These are phyloP conservation scores for Acromyrmex echinatior DNA, from an alignment of 1,140 invertebrate genomes.

Conservation along the genomic window DNA sequence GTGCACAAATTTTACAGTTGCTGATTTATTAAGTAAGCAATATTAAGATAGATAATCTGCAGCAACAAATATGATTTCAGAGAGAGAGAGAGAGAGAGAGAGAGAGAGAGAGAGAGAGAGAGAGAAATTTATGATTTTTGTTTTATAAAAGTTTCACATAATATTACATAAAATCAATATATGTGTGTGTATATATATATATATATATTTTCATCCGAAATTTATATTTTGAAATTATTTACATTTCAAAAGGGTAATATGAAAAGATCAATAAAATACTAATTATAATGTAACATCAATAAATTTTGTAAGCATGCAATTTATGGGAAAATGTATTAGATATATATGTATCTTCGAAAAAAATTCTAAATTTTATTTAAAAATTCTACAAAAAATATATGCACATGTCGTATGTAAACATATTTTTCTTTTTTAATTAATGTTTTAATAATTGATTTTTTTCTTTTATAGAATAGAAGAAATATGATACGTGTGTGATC, in stretches of 20 bases:
- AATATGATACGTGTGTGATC: not conserved
- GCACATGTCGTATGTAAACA: not conserved
- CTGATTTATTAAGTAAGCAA: not conserved
- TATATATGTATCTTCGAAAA: not conserved
- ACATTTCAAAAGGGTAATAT: not conserved
- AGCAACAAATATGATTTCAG: not conserved
- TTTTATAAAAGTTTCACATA: not conserved
- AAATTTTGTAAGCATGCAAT: not conserved
- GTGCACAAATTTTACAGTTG: slow-evolving; percentile 13
- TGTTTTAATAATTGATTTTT: not conserved
- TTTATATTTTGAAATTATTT: slow-evolving; percentile 24
- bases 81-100: not conserved
- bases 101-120: not conserved
- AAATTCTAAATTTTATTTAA: not conserved
- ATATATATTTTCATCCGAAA: not conserved
- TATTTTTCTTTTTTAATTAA: slow-evolving; percentile 3
- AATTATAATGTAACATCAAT: slow-evolving; percentile 8
- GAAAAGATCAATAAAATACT: not conserved
- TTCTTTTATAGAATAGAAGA: not conserved
- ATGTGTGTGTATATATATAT: not conserved
- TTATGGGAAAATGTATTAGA: not conserved
- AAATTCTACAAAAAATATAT: not conserved
- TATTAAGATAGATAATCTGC: not conserved
- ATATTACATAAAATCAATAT: not conserved
- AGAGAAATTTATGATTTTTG: not conserved